Evolutionary conservation across 2,888 invertebrate species (phyloP).

Genomic region (Acrocera orbiculus): DNA sequence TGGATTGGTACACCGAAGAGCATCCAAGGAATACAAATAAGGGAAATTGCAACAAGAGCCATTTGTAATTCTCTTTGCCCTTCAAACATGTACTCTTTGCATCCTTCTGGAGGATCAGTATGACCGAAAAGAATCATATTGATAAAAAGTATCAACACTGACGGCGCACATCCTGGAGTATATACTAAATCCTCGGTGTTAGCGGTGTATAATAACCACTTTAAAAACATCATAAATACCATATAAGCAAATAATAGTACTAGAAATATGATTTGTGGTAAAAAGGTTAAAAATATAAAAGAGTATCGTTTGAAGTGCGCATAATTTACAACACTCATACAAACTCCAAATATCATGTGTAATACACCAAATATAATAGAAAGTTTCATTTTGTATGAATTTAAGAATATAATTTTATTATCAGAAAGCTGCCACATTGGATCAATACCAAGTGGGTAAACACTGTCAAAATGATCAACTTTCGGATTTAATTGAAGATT

Average conservation of each 20-base stretch:
- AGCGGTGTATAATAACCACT: constrained; percentile 62
- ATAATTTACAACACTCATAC: constrained; percentile 61
- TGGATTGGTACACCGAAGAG: constrained; percentile 77
- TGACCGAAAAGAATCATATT: constrained; percentile 57
- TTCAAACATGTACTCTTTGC: constrained; percentile 48
- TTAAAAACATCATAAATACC: constrained; percentile 78
- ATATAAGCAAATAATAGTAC: constrained; percentile 77
- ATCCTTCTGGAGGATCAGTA: constrained; percentile 27
- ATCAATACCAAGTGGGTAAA: constrained; percentile 68
- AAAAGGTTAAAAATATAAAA: constrained; percentile 63
- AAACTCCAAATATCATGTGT: constrained; percentile 90
- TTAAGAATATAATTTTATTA: constrained; percentile 87
- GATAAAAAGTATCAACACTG: constrained; percentile 57
- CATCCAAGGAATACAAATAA: constrained; percentile 88
- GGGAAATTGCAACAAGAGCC: constrained; percentile 55
- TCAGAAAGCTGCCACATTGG: constrained; percentile 56
- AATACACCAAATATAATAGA: constrained; percentile 84
- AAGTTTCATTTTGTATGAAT: constrained; percentile 92
- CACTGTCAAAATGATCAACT: constrained; percentile 29
- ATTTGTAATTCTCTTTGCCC: constrained; percentile 55
- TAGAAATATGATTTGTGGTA: constrained; percentile 85
- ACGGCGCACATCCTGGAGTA: constrained; percentile 48
- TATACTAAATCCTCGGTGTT: constrained; percentile 21
- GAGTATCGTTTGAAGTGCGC: constrained; percentile 50
- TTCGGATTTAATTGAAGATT: constrained; percentile 46